Conservation (phyloP, 2,797 vertebrate genomes). For the Falco columbarius region DNA sequence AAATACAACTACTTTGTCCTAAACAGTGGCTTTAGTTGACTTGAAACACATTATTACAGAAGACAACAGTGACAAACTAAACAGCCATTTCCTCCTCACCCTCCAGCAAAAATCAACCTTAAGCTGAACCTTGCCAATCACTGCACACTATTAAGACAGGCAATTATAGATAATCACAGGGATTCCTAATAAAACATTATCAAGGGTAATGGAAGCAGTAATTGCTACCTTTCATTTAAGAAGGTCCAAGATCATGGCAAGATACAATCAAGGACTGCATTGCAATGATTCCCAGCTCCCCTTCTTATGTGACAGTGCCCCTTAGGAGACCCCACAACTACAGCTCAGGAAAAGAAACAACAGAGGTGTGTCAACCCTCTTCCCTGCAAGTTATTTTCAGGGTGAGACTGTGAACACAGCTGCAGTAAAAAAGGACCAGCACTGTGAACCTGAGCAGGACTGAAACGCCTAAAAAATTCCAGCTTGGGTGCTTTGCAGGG, state of each 20-base stretch:
- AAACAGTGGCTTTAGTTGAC: neutral
- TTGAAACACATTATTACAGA: neutral
- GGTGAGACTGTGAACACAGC: neutral
- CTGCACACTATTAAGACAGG: neutral
- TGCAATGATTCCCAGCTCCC: neutral
- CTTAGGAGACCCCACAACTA: neutral
- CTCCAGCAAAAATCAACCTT: neutral
- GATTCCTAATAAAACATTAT: slow-evolving; percentile 44
- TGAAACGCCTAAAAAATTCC: neutral
- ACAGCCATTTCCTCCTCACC: neutral
- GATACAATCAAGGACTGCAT: neutral
- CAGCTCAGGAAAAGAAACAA: neutral
- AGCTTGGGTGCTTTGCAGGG: neutral
- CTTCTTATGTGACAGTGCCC: fast-evolving
- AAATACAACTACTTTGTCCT: neutral
- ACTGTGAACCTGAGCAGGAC: neutral
- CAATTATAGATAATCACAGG: slow-evolving; percentile 18
- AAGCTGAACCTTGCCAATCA: neutral
- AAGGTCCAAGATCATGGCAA: neutral
- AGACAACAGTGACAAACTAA: neutral
- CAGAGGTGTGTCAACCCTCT: neutral
- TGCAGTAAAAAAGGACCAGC: neutral
- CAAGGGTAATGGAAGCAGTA: neutral
- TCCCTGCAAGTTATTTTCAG: neutral
- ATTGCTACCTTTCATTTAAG: neutral